Evolutionary conservation across 1,140 invertebrate genomes (phyloP), one percentile per base, ranked within the genome.

Genomic region (Aporrectodea caliginosa): DNA sequence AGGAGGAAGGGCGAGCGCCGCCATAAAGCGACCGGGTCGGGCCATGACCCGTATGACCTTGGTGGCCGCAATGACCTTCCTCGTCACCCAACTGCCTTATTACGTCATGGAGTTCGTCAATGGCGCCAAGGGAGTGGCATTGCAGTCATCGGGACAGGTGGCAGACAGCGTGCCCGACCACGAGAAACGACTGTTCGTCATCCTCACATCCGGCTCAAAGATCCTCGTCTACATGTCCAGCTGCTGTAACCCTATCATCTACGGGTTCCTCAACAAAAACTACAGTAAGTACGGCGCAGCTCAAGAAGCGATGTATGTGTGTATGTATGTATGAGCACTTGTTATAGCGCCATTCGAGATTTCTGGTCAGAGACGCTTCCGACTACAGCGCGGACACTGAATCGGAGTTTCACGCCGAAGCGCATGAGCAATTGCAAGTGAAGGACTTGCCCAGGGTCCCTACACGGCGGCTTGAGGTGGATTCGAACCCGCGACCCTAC

Each of bases 181-280:
- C 22, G 43, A 58, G 43, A 58, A 58, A 22, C 6, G 43, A 58
- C 43, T 58, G 43, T 58, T 58, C 43, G 43, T 58, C 43, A 22
- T 22, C 6, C 22, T 58, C 6, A 58, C 43, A 12, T 22, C 30
- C 76, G 34, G 12, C 34, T 22, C 76, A 2, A 30, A 77, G 43
- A 75, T 77, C 6, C 76, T 77, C 35, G 76, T 77, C 29, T 77
- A 32, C 76, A 30, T 77, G 27, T 27, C 35, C 2, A n/a, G 31
- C 73, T 34, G 73, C 32, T 32, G 16, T 27, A 75, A 75, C 27
- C 34, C 73, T 6, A 12, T 75, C 16, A 32, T 75, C 2, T 75
- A 75, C 27, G 73, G 73, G 16, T 32, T 75, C 31, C n/a, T 75
- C 12, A 77, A 77, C 30, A 35, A 77, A 16, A 77, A 77, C 32